These are phyloP conservation scores for Rotaria macrura DNA, from an alignment of 2,888 invertebrate species.

Conservation along the genomic window DNA sequence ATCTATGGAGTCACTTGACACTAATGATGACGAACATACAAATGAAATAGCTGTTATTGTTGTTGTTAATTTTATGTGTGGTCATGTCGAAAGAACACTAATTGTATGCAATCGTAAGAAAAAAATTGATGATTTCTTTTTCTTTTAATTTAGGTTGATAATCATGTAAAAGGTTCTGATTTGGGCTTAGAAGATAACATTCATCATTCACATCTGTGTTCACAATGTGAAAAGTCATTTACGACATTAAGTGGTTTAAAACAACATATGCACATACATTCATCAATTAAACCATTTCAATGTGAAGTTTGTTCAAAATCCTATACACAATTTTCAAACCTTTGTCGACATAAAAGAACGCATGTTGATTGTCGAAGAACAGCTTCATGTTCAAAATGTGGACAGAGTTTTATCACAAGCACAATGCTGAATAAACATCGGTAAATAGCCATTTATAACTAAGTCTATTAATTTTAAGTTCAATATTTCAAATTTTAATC, in stretches of 20 bases:
- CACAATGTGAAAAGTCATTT: conserved; percentile 31
- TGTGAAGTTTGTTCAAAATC: conserved; percentile 33
- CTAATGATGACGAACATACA: neutral
- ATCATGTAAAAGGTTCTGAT: neutral
- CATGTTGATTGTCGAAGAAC: conserved; percentile 25
- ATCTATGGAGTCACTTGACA: neutral
- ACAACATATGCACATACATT: conserved; percentile 34
- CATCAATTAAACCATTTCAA: conserved; percentile 29
- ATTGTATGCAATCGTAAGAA: too few species aligned
- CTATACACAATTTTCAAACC: conserved; percentile 35
- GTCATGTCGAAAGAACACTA: too few species aligned
- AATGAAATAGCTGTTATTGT: neutral
- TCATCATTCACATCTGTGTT: conserved; percentile 18
- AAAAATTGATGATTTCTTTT: too few species aligned
- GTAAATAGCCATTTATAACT: neutral
- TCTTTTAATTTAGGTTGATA: too few species aligned
- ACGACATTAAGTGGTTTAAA: conserved; percentile 31
- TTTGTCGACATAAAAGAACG: conserved; percentile 34
- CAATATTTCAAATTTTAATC: too few species aligned
- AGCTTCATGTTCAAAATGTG: neutral
- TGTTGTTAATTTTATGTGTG: neutral
- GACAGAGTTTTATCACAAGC: neutral
- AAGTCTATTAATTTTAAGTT: too few species aligned
- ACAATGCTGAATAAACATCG: neutral
- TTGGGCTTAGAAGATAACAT: neutral